Base-by-base conservation (phyloP, 1,140 invertebrate species). In the Catajapyx aquilonaris region DNA sequence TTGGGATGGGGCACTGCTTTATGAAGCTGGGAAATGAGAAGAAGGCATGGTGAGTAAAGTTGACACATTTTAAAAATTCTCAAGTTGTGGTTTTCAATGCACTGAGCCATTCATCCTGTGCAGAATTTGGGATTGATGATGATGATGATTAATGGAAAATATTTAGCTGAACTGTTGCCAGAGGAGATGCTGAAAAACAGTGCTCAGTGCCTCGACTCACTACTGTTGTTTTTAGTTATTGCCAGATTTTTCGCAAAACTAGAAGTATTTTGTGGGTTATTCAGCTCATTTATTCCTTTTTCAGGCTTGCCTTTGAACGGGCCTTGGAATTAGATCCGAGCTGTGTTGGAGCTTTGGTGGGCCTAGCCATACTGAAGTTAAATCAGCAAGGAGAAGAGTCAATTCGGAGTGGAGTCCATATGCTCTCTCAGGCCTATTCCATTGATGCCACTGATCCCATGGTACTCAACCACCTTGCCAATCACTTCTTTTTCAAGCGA, bases 401-500 rank as follows among this genome's bases (percentile, higher is more conserved):
- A 3, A 94, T 97, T 45, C 73, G 84, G 50, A 71, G 73, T 44
- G 94, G 94, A 39, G 91, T 98, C 0, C 83, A 93, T 51, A 88
- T 94, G 71, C 61, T 99, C 20, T 94, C 87, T 0, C 86, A 86
- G 57, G 93, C 94, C 0, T 99, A 99, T 52, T 86, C 83, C 1
- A 90, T 94, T 48, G 95, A 99, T 61, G 77, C 86, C 0, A 84
- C 88, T 13, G 96, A 98, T 65, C 93, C 94, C 0, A 97, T 99
- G 90, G 91, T 98, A 9, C 64, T 99, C 2, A 98, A 98, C 61
- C 94, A 99, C 60, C 64, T 99, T 46, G 94, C 94, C 1, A 97
- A 99, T 60, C 95, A 99, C 63, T 99, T 99, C 60, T 99, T 99
- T 60, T 98, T 96, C 56, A 97, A 96, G 61, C 94, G 80, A 67